These are phyloP conservation scores for Oxyscelio sp. DNA, from an alignment of 2,888 invertebrate species.

Conservation along the genomic window DNA sequence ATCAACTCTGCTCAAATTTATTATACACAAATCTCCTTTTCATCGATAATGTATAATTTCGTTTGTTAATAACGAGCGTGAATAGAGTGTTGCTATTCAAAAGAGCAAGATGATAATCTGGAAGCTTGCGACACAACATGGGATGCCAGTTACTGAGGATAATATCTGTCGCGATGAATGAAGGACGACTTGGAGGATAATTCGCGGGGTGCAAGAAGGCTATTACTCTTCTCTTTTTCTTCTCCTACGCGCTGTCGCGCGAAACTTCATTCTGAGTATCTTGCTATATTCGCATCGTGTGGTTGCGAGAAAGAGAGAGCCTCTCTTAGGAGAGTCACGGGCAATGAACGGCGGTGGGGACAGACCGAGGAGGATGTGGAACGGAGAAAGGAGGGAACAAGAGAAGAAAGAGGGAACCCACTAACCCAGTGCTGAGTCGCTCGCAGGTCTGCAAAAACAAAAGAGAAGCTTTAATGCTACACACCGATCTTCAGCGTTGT, in stretches of 20 bases:
- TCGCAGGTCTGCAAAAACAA: constrained; percentile 85
- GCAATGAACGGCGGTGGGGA: constrained; percentile 69
- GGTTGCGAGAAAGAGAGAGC: constrained; percentile 70
- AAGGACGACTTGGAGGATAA: constrained; percentile 66
- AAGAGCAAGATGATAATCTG: constrained; percentile 45
- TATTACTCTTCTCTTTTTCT: constrained; percentile 68
- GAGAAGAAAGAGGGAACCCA: constrained; percentile 83
- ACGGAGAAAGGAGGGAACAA: constrained; percentile 80
- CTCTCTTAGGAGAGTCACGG: constrained; percentile 71
- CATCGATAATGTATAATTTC: constrained; percentile 7
- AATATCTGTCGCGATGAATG: constrained; percentile 66
- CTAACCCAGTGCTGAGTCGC: constrained; percentile 87
- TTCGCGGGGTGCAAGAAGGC: constrained; percentile 57
- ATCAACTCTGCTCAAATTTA: background rate
- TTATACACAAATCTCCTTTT: background rate
- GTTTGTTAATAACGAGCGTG: constrained; percentile 2
- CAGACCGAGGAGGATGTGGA: constrained; percentile 75
- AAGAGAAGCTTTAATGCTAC: constrained; percentile 82
- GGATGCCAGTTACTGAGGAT: constrained; percentile 45
- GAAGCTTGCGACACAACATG: constrained; percentile 39
- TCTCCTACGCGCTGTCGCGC: constrained; percentile 72
- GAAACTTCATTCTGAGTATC: constrained; percentile 67
- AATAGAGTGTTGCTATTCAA: constrained; percentile 18
- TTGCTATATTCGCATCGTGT: constrained; percentile 58
- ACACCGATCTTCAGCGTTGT: constrained; percentile 68